Percentiles rank a stretch among this genome's conserved stretches.
Evolutionary conservation across 2,113 vertebrate species (phyloP).

Genomic region (Anguilla japonica): DNA sequence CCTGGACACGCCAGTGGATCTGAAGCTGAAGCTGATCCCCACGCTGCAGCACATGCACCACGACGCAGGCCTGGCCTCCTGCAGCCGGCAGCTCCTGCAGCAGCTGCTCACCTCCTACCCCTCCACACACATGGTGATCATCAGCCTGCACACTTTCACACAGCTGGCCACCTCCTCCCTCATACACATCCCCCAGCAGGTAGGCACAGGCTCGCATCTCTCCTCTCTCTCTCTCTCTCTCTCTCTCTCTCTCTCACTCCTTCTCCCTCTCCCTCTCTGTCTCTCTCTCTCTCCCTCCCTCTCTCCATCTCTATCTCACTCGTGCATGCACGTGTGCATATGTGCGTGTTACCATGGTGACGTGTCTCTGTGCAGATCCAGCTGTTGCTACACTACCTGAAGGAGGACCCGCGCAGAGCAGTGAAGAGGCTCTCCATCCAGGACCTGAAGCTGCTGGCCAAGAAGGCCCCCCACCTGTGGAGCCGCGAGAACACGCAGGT

Average conservation of each 20-base stretch:
- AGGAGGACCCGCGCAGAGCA: constrained; percentile 89
- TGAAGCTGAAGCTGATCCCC: constrained; percentile 95
- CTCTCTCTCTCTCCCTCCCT: background rate
- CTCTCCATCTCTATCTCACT: background rate
- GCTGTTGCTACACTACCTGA: constrained; percentile 90
- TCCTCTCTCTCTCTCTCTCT: background rate
- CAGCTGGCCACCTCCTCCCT: constrained; percentile 91
- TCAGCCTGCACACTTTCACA: constrained; percentile 94
- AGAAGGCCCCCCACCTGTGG: constrained; percentile 95
- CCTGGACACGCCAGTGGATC: constrained; percentile 89
- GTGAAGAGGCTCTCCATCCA: constrained; percentile 91
- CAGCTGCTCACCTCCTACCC: constrained; percentile 91
- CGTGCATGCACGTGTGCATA: background rate
- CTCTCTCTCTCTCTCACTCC: no score
- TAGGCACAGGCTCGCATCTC: constrained; percentile 40
- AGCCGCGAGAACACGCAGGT: constrained; percentile 93
- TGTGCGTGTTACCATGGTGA: background rate
- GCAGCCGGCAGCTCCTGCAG: constrained; percentile 88
- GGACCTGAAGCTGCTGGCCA: constrained; percentile 89
- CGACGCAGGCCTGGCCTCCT: constrained; percentile 87
- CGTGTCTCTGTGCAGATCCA: constrained; percentile 73
- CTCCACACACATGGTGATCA: constrained; percentile 93
- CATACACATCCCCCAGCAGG: constrained; percentile 96
- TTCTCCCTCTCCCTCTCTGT: no score
- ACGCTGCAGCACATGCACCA: constrained; percentile 99